Evolutionary conservation across 2,113 vertebrate genomes (phyloP).

Genomic region (Nettapus auritus): DNA sequence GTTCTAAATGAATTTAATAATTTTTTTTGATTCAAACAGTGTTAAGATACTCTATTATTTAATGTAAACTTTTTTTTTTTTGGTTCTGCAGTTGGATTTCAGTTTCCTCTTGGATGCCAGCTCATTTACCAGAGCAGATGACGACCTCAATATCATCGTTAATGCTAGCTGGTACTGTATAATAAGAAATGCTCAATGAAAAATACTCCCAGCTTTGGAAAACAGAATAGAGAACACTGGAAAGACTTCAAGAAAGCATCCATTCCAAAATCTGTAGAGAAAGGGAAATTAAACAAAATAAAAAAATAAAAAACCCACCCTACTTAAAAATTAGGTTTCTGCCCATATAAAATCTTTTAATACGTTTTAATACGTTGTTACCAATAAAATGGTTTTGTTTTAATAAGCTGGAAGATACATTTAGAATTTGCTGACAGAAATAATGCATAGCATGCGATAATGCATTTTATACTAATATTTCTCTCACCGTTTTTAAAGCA

Average conservation of each 20-base stretch:
- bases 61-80: not conserved
- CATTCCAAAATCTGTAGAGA: not conserved
- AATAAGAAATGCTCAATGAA: not conserved
- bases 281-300: not conserved
- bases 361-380: not conserved
- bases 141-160: conserved; percentile 81
- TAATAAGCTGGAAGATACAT: not conserved
- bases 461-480: not conserved
- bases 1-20: not conserved
- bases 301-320: not conserved
- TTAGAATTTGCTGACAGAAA: not conserved
- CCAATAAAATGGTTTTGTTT: not conserved
- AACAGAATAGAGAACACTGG: not conserved
- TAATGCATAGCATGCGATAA: not conserved
- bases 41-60: not conserved
- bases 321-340: conserved; percentile 2
- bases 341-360: not conserved
- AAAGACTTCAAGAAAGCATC: not conserved
- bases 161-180: conserved; percentile 85
- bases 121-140: conserved; percentile 84
- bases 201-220: not conserved
- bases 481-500: conserved; percentile 72
- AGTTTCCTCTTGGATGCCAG: conserved; percentile 91
- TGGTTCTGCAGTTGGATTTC: conserved; percentile 82
- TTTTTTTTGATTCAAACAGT: not conserved